Percentiles rank a stretch among this genome's conserved stretches.
phyloP scores from a whole-genome alignment of 2,113 vertebrate species.

The Brevimyrus niger region DNA sequence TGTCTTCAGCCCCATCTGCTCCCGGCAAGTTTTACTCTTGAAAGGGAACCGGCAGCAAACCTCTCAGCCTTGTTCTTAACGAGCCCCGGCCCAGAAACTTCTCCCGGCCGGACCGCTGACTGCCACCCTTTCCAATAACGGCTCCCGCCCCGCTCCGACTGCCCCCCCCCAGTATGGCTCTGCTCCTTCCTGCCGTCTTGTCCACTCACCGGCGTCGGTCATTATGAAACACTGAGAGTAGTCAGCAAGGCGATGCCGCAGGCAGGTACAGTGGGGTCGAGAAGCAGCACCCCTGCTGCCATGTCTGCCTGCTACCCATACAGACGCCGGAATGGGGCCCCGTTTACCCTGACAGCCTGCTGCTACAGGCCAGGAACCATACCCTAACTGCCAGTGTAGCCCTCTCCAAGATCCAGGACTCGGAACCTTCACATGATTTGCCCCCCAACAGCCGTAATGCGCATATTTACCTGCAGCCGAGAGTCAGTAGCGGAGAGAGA shows the following conservation, averaged over 20 bases:
- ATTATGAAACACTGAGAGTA: slow-evolving; percentile 11
- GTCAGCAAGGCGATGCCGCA: not conserved
- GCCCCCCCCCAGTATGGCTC: not conserved
- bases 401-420: not conserved
- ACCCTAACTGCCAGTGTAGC: not conserved
- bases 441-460: not conserved
- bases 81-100: slow-evolving; percentile 51
- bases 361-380: not conserved
- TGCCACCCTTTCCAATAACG: slow-evolving; percentile 58
- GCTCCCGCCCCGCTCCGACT: not conserved
- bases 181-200: not conserved
- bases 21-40: not conserved
- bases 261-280: not conserved
- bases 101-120: slow-evolving; percentile 46
- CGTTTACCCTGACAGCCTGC: not conserved
- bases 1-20: not conserved
- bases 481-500: not conserved
- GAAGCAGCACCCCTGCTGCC: not conserved
- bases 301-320: not conserved
- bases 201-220: not conserved
- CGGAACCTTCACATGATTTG: not conserved
- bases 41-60: slow-evolving; percentile 18
- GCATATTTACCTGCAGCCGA: not conserved
- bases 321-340: not conserved
- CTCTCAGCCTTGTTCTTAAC: slow-evolving; percentile 60